A percentile compares a stretch with the other conserved stretches of the same genome.
Evolutionary conservation across 2,888 invertebrate genomes (phyloP).

Genomic region (Mesorhabditis belari): DNA sequence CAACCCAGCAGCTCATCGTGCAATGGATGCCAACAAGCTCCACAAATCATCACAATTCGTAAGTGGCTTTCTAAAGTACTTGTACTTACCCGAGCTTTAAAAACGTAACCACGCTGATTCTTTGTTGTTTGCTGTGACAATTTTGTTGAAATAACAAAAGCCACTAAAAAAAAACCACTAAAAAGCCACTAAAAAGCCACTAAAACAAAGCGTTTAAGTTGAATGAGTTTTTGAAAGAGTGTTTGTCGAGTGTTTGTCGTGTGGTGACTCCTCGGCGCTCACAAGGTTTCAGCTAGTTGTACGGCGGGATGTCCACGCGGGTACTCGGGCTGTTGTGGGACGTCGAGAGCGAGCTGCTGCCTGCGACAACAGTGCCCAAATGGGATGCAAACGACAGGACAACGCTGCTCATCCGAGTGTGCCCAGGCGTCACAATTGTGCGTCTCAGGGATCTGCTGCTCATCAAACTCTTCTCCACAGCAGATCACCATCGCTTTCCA

Average conservation of each 20-base stretch:
- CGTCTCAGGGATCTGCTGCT: conserved; percentile 15
- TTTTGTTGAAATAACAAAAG: too few relatives aligned
- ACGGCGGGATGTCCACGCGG: conserved; percentile 14
- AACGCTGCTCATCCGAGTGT: not conserved
- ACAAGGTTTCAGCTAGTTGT: not conserved
- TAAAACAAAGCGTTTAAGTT: too few relatives aligned
- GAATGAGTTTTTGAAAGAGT: too few relatives aligned
- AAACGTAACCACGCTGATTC: too few relatives aligned
- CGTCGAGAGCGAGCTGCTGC: conserved; percentile 8
- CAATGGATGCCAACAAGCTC: conserved; percentile 27
- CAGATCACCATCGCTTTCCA: conserved; percentile 4
- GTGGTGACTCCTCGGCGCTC: not conserved
- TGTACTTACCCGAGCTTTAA: too few relatives aligned
- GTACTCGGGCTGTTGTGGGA: conserved; percentile 14
- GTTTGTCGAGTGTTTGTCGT: not conserved
- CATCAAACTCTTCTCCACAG: conserved; percentile 1
- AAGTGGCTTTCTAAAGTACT: conserved; percentile 11
- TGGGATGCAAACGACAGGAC: conserved; percentile 4
- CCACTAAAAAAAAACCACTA: too few relatives aligned
- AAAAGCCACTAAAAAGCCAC: too few relatives aligned
- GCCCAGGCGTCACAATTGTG: conserved; percentile 6
- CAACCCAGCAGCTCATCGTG: conserved; percentile 19
- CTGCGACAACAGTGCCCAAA: conserved; percentile 3
- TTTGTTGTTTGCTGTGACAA: too few relatives aligned
- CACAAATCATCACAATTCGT: conserved; percentile 37